Conservation (phyloP, 2,888 invertebrate genomes). For the Cremastobaeus sp. region DNA sequence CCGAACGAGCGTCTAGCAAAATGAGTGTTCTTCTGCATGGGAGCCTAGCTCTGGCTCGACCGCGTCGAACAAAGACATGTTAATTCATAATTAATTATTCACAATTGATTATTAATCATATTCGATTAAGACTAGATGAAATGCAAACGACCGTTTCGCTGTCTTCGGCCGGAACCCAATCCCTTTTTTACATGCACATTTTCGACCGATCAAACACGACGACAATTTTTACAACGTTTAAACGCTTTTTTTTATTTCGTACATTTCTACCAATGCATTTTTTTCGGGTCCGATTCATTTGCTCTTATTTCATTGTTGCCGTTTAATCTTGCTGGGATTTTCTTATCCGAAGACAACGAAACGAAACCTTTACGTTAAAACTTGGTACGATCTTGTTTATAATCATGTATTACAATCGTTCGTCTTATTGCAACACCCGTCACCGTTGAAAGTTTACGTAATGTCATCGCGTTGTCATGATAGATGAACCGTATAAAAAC, state of each 20-base stretch:
- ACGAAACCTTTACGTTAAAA: constrained; percentile 1
- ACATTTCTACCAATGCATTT: constrained; percentile 21
- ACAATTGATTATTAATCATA: constrained; percentile 29
- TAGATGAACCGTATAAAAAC: constrained; percentile 20
- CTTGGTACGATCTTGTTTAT: constrained; percentile 18
- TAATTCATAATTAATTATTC: constrained; percentile 56
- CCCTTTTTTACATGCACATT: too few relatives aligned
- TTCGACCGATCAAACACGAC: too few relatives aligned
- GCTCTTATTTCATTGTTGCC: not conserved
- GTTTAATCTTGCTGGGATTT: not conserved
- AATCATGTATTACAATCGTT: constrained; percentile 35
- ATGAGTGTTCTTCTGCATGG: constrained; percentile 17
- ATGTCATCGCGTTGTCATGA: constrained; percentile 57
- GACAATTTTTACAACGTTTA: too few relatives aligned
- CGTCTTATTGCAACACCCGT: constrained; percentile 40
- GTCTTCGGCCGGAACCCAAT: constrained; percentile 9
- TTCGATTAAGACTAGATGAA: constrained; percentile 11
- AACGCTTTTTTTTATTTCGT: too few relatives aligned
- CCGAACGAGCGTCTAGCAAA: constrained; percentile 46
- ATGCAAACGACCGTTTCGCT: constrained; percentile 2
- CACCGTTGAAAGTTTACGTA: constrained; percentile 43
- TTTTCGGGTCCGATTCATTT: too few relatives aligned
- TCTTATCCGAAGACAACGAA: constrained; percentile 10
- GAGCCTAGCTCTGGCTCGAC: constrained; percentile 65
- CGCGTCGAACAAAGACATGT: constrained; percentile 71